Base-by-base conservation (phyloP, 2,888 invertebrate genomes). In the Dicranocentrus wangi region DNA sequence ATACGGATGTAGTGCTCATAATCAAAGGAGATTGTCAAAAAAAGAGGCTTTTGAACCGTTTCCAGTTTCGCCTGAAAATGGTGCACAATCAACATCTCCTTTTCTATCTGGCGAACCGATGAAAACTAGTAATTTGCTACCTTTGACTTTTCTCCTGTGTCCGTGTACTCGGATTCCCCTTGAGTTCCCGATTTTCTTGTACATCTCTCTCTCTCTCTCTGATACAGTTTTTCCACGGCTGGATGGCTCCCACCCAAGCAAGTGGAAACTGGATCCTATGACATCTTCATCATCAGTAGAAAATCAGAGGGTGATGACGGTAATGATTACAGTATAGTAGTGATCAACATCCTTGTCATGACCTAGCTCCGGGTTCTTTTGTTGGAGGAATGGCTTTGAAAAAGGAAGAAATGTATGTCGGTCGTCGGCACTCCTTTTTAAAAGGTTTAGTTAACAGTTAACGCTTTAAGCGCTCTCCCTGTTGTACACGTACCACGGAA, bases 251-350 rank as follows among this genome's bases (percentile, higher is more conserved):
- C n/a, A n/a, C n/a, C n/a, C n/a, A n/a, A n/a, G n/a, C n/a, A n/a
- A n/a, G n/a, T n/a, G n/a, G n/a, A n/a, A n/a, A n/a, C n/a, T 8
- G 39, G 13, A 8, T 39, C 28, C 32, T 42, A 25, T 65, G 43
- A 42, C 65, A 43, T 42, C n/a, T 43, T 65, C 65, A 65, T 65
- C 65, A 43, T n/a, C n/a, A n/a, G n/a, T n/a, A n/a, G n/a, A n/a
- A 61, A 61, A 61, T 61, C 61, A 63, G 2, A 63, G 55, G 25
- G 23, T 28, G 51, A 51, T 51, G 39, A 51, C 3, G 32, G 17
- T 61, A 21, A 61, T 61, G n/a, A 23, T 61, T 28, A 19, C 17
- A 55, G 10, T 23, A 10, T 39, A 13, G 25, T n/a, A 7, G 7
- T 53, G 7, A 53, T 21, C 47, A 47, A 3, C 51, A 51, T 51